These are phyloP conservation scores for Saturnia japonica DNA, from an alignment of 2,888 invertebrate species.

Conservation along the genomic window DNA sequence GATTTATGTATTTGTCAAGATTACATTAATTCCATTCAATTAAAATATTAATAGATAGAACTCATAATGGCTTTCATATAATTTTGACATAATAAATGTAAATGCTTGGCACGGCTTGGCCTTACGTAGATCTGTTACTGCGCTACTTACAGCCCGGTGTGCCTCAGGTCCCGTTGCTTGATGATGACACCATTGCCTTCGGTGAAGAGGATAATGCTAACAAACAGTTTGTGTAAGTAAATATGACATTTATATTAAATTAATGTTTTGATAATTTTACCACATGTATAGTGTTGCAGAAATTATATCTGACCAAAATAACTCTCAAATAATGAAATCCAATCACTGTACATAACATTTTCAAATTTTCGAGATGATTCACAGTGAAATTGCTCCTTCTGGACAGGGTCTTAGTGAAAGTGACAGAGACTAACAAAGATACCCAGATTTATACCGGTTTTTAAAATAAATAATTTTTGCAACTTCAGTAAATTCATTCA, in stretches of 20 bases:
- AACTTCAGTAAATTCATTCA: too few relatives aligned
- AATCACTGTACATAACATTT: too few relatives aligned
- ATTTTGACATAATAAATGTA: slow-evolving; percentile 7
- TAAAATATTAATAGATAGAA: not conserved
- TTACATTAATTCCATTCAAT: not conserved
- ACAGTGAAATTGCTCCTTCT: too few relatives aligned
- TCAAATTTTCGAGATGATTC: too few relatives aligned
- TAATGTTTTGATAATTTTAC: not conserved
- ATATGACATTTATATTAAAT: not conserved
- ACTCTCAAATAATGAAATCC: not conserved
- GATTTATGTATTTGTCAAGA: not conserved
- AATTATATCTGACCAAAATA: not conserved
- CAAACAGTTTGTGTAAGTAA: slow-evolving; percentile 75
- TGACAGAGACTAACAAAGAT: too few relatives aligned
- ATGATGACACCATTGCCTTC: slow-evolving; percentile 93
- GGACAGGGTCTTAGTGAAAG: too few relatives aligned
- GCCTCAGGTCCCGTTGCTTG: slow-evolving; percentile 91
- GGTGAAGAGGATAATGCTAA: slow-evolving; percentile 89
- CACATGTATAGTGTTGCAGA: not conserved
- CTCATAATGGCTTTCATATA: not conserved
- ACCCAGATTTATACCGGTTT: too few relatives aligned
- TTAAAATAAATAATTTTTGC: too few relatives aligned
- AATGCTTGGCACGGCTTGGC: slow-evolving; percentile 76
- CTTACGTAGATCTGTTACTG: slow-evolving; percentile 63
- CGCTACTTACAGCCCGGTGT: slow-evolving; percentile 78